Conservation (phyloP, 2,888 invertebrate species). For the Chrysolina americana region DNA sequence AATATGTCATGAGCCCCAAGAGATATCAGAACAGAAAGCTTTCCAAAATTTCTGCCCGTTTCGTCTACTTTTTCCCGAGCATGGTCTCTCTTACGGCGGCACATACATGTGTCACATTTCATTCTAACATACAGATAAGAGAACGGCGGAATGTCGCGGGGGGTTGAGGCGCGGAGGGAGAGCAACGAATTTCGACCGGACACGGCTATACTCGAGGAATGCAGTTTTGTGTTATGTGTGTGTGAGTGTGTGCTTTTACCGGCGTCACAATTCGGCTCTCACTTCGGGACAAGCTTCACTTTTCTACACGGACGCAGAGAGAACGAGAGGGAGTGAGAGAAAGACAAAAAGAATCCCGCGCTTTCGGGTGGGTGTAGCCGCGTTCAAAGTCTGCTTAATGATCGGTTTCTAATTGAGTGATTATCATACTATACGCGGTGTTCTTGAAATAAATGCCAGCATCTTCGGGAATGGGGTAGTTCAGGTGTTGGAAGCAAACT, state of each 20-base stretch:
- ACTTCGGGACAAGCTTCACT: conserved; percentile 9
- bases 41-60: background rate
- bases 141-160: conserved; percentile 25
- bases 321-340: background rate
- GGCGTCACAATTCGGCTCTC: conserved; percentile 32
- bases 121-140: conserved; percentile 38
- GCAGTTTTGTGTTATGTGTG: conserved; percentile 40
- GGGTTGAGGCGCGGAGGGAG: conserved; percentile 36
- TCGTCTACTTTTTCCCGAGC: conserved; percentile 8
- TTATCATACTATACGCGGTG: background rate
- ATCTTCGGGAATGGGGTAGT: no score
- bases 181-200: conserved; percentile 49
- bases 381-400: background rate
- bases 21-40: no score
- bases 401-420: background rate
- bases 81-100: conserved; percentile 11
- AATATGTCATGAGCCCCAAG: no score
- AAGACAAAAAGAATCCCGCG: background rate
- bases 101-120: conserved; percentile 44
- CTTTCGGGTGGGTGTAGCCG: background rate
- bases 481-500: no score
- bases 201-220: conserved; percentile 41
- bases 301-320: background rate
- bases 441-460: no score
- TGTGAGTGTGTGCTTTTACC: conserved; percentile 30